These are phyloP conservation scores for Amblyopsis hoosieri DNA, from an alignment of 2,797 vertebrate genomes.

Conservation along the genomic window DNA sequence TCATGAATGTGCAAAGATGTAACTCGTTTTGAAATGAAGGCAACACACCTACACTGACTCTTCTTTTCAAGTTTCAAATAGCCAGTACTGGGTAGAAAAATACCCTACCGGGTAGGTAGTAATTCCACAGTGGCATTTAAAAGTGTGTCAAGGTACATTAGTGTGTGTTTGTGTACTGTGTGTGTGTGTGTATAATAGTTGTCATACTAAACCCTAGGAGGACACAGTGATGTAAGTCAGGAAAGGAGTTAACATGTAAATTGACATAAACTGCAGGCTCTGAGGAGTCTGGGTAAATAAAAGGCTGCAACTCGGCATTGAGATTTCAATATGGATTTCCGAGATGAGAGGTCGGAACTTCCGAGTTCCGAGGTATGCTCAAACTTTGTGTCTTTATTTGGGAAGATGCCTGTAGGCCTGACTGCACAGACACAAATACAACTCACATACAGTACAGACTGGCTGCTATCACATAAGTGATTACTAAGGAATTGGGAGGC, in stretches of 20 bases:
- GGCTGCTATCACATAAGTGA: background rate
- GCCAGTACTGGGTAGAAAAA: conserved; percentile 38
- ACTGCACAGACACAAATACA: background rate
- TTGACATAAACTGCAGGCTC: conserved; percentile 19
- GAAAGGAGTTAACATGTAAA: conserved; percentile 29
- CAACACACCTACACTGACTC: conserved; percentile 20
- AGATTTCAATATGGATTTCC: too few species aligned
- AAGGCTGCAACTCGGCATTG: conserved; percentile 1
- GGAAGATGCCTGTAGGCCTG: conserved; percentile 20
- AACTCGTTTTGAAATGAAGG: conserved; percentile 21
- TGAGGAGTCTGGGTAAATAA: conserved; percentile 19
- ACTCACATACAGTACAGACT: background rate
- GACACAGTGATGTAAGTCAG: conserved; percentile 13
- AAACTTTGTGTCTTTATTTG: conserved; percentile 20
- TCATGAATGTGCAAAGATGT: conserved; percentile 26
- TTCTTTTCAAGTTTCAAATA: conserved; percentile 37
- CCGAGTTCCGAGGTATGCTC: too few species aligned
- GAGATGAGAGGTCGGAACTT: too few species aligned
- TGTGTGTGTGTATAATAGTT: conserved; percentile 11
- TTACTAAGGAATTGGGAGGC: background rate
- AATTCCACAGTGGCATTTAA: conserved; percentile 17
- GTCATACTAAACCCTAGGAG: conserved; percentile 37
- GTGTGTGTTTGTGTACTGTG: conserved; percentile 23
- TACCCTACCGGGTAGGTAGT: conserved; percentile 22
- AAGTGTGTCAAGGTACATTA: conserved; percentile 9